Evolutionary conservation across 1,140 invertebrate species (phyloP).

Genomic region (Caenorhabditis latens): DNA sequence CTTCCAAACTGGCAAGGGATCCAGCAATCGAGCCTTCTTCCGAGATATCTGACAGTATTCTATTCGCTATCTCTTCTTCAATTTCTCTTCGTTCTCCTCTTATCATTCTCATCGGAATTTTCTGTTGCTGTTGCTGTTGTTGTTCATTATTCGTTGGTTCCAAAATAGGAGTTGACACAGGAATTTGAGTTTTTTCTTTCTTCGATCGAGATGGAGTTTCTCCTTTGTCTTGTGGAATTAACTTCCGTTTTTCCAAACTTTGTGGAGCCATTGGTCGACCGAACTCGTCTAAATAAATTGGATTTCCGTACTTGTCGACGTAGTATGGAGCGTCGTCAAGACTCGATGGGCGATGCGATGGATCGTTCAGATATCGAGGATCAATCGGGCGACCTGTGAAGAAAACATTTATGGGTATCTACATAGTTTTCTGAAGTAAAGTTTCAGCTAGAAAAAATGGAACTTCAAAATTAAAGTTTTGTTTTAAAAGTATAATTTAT

Average conservation of each 20-base stretch:
- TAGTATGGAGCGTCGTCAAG: slow-evolving; percentile 48
- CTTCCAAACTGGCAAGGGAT: slow-evolving; percentile 71
- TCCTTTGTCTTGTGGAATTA: slow-evolving; percentile 73
- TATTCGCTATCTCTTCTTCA: slow-evolving; percentile 75
- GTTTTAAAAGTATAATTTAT: too few relatives aligned
- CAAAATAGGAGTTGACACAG: background rate
- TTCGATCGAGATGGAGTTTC: slow-evolving; percentile 69
- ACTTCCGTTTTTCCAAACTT: slow-evolving; percentile 54
- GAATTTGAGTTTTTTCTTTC: slow-evolving; percentile 30
- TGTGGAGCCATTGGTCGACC: slow-evolving; percentile 54
- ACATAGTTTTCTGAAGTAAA: too few relatives aligned
- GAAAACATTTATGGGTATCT: too few relatives aligned
- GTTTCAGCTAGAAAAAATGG: too few relatives aligned
- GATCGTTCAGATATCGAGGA: slow-evolving; percentile 24
- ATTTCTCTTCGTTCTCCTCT: slow-evolving; percentile 74
- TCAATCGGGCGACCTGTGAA: slow-evolving; percentile 17
- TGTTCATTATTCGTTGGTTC: slow-evolving; percentile 38
- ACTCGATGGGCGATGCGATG: background rate
- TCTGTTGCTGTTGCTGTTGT: slow-evolving; percentile 44
- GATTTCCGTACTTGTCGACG: slow-evolving; percentile 51
- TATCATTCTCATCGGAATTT: slow-evolving; percentile 72
- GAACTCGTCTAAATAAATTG: slow-evolving; percentile 20
- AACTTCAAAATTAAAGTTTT: too few relatives aligned
- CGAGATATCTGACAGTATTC: slow-evolving; percentile 72
- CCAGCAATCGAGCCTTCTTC: slow-evolving; percentile 73